Conservation (phyloP, 2,797 vertebrate species). For the Cyprinella venusta region DNA sequence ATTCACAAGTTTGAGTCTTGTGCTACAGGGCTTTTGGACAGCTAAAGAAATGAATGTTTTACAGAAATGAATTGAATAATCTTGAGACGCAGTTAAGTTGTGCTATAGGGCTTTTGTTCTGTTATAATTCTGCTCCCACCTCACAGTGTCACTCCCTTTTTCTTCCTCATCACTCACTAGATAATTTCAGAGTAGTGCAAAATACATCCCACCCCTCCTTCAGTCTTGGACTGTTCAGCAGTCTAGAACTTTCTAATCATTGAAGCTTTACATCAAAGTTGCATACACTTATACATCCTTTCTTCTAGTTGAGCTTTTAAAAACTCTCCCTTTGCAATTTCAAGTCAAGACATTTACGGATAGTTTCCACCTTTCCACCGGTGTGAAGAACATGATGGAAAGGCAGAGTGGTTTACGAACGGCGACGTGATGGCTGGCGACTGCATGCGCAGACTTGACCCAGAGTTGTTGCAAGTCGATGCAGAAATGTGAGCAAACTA, state of each 20-base stretch:
- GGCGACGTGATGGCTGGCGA: constrained; percentile 9
- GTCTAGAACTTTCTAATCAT: background rate
- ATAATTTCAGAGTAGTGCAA: constrained; percentile 18
- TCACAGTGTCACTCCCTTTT: constrained; percentile 10
- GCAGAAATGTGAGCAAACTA: constrained; percentile 11
- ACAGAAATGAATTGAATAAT: background rate
- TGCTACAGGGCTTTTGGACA: background rate
- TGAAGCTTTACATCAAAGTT: background rate
- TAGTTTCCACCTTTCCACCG: constrained; percentile 48
- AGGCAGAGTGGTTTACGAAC: constrained; percentile 40
- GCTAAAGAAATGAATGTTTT: background rate
- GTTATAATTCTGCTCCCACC: background rate
- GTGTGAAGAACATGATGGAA: constrained; percentile 9
- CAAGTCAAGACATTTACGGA: constrained; percentile 48
- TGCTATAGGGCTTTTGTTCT: background rate
- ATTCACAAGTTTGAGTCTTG: too few species aligned
- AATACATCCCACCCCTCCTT: background rate
- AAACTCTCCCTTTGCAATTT: constrained; percentile 48
- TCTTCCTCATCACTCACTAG: constrained; percentile 32
- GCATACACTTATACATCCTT: too few species aligned
- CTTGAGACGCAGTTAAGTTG: background rate
- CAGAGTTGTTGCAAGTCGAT: constrained; percentile 19
- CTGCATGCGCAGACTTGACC: constrained; percentile 41
- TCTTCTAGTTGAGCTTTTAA: constrained; percentile 22
- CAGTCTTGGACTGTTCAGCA: background rate